Conservation (phyloP, 2,113 vertebrate species). For the Alethe castanea region DNA sequence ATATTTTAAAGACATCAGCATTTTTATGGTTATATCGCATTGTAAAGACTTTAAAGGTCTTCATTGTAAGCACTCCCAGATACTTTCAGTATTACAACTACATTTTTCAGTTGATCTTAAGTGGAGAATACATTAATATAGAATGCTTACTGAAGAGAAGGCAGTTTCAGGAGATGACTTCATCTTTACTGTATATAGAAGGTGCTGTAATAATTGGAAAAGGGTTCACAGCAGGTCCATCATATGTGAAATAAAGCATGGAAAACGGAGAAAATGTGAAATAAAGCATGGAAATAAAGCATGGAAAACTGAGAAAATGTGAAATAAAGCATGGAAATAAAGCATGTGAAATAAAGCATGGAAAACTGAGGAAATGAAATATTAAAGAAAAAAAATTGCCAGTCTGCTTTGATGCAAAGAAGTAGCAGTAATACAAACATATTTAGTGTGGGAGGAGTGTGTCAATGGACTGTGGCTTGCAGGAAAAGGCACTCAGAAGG, state of each 20-base stretch:
- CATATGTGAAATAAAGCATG: not conserved
- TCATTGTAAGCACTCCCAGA: not conserved
- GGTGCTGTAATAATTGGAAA: not conserved
- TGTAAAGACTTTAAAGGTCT: not conserved
- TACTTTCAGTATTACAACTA: not conserved
- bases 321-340: not conserved
- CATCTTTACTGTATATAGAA: not conserved
- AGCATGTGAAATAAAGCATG: not conserved
- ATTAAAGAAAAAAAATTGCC: not conserved
- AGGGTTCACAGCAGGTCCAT: not conserved
- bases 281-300: not conserved
- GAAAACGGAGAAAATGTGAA: not conserved
- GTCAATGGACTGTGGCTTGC: not conserved
- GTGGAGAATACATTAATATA: not conserved
- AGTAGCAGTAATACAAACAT: not conserved
- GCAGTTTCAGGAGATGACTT: not conserved
- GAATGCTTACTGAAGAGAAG: not conserved
- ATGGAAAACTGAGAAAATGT: not conserved
- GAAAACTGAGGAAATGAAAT: not conserved
- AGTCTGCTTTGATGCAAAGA: not conserved
- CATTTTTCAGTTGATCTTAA: not conserved
- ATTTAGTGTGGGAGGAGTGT: conserved; percentile 1
- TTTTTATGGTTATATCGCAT: not conserved
- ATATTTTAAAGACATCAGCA: not conserved
- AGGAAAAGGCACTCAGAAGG: not conserved